Conservation (phyloP, 2,888 invertebrate genomes). For the Drosophila anomalata region DNA sequence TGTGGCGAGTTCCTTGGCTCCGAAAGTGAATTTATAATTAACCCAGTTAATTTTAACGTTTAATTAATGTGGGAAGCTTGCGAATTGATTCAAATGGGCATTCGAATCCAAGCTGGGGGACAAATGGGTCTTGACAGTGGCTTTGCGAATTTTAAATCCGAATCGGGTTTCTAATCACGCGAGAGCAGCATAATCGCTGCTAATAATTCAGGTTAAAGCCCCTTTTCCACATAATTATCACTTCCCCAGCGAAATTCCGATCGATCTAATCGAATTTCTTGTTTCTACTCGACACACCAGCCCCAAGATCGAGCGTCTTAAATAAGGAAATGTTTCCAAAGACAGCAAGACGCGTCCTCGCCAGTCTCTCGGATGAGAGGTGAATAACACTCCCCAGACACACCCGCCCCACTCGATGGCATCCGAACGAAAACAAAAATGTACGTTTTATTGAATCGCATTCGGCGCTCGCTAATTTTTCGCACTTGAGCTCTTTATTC, state of each 20-base stretch:
- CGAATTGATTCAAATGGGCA: conserved; percentile 13
- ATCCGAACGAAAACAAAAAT: conserved; percentile 16
- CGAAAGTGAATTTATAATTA: conserved; percentile 73
- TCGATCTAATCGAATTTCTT: no score
- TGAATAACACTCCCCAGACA: conserved; percentile 25
- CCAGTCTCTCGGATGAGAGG: conserved; percentile 6
- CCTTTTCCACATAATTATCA: background rate
- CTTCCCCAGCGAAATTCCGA: background rate
- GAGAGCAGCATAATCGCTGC: background rate
- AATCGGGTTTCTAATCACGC: background rate
- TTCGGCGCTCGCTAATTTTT: conserved; percentile 9
- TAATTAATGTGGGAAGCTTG: conserved; percentile 66
- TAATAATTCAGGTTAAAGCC: no score
- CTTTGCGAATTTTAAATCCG: background rate
- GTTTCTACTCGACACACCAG: no score
- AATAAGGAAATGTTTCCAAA: conserved; percentile 5
- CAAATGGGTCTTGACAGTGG: conserved; percentile 4
- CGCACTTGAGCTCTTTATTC: conserved; percentile 34
- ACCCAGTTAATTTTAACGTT: conserved; percentile 41
- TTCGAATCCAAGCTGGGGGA: conserved; percentile 2
- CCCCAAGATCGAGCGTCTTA: background rate
- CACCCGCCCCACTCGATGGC: conserved; percentile 1
- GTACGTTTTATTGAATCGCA: conserved; percentile 17
- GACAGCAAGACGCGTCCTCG: background rate
- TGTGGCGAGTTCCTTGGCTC: conserved; percentile 31